A percentile compares a stretch with the other conserved stretches of the same genome.
Evolutionary conservation across 2,113 vertebrate genomes (phyloP).

Genomic region (Lagopus muta): DNA sequence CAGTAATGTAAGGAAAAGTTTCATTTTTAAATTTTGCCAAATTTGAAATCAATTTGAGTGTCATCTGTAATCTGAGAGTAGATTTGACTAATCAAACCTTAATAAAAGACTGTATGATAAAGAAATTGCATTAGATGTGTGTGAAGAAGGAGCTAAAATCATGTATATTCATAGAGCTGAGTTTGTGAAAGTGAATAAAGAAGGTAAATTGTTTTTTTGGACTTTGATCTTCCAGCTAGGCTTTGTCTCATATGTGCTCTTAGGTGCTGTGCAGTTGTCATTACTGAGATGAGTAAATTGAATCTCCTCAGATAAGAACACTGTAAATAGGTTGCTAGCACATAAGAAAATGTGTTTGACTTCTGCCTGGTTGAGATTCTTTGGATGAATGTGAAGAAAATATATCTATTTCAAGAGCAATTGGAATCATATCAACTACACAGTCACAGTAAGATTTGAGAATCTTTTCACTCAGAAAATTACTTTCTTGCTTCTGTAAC

Average conservation of each 20-base stretch:
- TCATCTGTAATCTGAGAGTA: neutral
- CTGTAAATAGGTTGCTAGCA: neutral
- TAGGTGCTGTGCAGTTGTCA: neutral
- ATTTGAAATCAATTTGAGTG: neutral
- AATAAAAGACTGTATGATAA: neutral
- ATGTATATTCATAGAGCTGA: accelerated
- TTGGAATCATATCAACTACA: neutral
- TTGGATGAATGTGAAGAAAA: neutral
- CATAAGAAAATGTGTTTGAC: neutral
- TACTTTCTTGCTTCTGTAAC: neutral
- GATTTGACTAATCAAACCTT: neutral
- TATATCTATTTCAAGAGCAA: accelerated
- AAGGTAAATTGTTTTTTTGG: neutral
- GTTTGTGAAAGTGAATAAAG: neutral
- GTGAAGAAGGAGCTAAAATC: neutral
- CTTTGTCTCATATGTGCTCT: neutral
- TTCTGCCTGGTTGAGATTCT: neutral
- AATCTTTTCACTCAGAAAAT: neutral
- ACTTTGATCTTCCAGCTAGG: neutral
- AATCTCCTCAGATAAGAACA: neutral
- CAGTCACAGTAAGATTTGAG: neutral
- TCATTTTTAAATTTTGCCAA: neutral
- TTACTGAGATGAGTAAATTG: neutral
- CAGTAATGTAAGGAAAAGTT: neutral
- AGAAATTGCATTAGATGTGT: neutral